Percentiles rank a stretch among this genome's conserved stretches.
phyloP scores from a whole-genome alignment of 1,140 invertebrate genomes.

The Hylaeus volcanicus region DNA sequence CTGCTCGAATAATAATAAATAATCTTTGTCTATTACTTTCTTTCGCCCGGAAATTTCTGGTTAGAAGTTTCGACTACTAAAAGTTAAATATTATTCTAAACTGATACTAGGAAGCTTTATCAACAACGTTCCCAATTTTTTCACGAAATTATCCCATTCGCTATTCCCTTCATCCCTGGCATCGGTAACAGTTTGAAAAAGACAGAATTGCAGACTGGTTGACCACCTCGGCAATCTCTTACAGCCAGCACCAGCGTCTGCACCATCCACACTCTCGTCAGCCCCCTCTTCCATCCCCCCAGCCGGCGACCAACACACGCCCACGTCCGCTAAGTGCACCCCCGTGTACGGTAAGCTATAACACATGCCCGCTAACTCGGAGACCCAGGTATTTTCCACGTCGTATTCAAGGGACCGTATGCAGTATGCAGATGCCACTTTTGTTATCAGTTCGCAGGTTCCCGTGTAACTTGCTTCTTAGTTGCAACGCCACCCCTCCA shows the following conservation, averaged over 20 bases:
- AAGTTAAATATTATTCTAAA: too few species aligned
- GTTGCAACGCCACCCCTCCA: too few species aligned
- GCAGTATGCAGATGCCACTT: constrained; percentile 5
- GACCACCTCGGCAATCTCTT: constrained; percentile 68
- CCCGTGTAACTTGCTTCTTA: not conserved
- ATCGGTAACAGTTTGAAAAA: constrained; percentile 6
- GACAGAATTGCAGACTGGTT: constrained; percentile 60
- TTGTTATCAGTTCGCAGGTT: constrained; percentile 20
- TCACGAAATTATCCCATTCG: too few species aligned
- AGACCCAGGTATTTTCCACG: constrained; percentile 27
- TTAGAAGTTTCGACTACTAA: too few species aligned
- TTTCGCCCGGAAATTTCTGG: too few species aligned
- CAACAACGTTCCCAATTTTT: not conserved
- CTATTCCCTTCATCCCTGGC: too few species aligned
- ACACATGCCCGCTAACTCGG: constrained; percentile 49
- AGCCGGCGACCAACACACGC: constrained; percentile 45
- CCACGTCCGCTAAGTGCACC: constrained; percentile 34
- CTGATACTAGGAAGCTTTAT: too few species aligned
- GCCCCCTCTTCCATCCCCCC: constrained; percentile 35
- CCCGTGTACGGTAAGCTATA: constrained; percentile 43
- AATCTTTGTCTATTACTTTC: too few species aligned
- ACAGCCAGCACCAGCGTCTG: constrained; percentile 60
- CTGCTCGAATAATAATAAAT: too few species aligned
- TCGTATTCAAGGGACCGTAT: constrained; percentile 16
- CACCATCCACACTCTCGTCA: constrained; percentile 59